phyloP scores from a whole-genome alignment of 30 jellyfish, hydroid and myxozoan genomes.

The Aurelia coerulea region DNA sequence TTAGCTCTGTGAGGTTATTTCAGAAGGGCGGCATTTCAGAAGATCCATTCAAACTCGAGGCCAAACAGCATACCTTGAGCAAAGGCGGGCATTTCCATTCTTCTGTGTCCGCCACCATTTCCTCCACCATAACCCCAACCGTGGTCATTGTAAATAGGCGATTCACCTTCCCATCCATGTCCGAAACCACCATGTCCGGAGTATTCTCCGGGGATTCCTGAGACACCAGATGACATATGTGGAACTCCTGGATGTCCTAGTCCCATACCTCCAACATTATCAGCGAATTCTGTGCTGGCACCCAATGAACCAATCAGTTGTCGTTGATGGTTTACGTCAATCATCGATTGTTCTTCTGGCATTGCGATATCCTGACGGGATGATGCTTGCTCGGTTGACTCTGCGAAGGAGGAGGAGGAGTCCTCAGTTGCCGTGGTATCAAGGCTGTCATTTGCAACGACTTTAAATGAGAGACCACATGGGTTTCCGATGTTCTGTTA shows the following conservation, averaged over 20 bases:
- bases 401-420: constrained; percentile 19
- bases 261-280: constrained; percentile 99
- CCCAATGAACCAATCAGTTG: constrained; percentile 97
- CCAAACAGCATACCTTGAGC: constrained; percentile 1
- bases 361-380: constrained; percentile 94
- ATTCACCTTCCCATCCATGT: constrained; percentile 97
- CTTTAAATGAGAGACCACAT: neutral
- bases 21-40: too few relatives aligned
- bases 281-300: constrained; percentile 95
- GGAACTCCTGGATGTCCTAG: constrained; percentile 99
- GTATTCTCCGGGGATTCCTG: constrained; percentile 98
- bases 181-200: constrained; percentile 96
- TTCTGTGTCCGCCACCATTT: constrained; percentile 56
- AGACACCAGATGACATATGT: constrained; percentile 93
- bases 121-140: constrained; percentile 91
- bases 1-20: too few relatives aligned
- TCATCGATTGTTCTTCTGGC: constrained; percentile 97
- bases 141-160: constrained; percentile 77
- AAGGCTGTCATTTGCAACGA: neutral
- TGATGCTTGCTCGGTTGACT: constrained; percentile 53
- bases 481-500: too few relatives aligned
- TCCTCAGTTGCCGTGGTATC: neutral
- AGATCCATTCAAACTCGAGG: too few relatives aligned
- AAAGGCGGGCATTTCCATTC: constrained; percentile 14
- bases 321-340: constrained; percentile 91